These are phyloP conservation scores for Danio albolineatus DNA, from an alignment of 2,797 vertebrate genomes.

Conservation along the genomic window DNA sequence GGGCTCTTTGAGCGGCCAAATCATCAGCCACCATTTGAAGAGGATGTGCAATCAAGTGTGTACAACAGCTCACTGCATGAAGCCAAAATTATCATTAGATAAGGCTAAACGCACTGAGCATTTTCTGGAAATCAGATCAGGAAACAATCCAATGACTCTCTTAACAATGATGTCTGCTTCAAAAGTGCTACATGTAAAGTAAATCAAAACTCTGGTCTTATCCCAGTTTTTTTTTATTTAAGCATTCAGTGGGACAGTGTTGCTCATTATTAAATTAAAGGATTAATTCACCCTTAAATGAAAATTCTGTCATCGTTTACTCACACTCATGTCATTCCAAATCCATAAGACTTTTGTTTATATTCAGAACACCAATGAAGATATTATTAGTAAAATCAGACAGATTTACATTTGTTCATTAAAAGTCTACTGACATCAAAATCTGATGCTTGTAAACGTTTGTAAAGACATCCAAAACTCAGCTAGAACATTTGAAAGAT, in stretches of 20 bases:
- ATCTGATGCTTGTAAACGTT: no score
- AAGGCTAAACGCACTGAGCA: background rate
- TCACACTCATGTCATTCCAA: no score
- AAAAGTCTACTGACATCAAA: no score
- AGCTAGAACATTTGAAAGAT: no score
- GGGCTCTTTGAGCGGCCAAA: background rate
- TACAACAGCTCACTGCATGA: conserved; percentile 1
- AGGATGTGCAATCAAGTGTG: conserved; percentile 24
- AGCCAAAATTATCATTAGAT: conserved; percentile 1
- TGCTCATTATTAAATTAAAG: background rate
- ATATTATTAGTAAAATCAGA: no score
- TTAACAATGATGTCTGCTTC: background rate
- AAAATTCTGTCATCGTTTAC: no score
- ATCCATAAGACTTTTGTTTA: no score
- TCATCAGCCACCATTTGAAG: conserved; percentile 16
- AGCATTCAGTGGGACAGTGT: background rate
- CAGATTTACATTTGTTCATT: no score
- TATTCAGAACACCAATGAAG: no score
- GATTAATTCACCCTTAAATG: no score
- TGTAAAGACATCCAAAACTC: no score
- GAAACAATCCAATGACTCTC: background rate
- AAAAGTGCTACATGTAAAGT: background rate
- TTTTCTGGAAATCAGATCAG: background rate
- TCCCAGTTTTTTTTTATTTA: no score
- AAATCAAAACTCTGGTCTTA: background rate